Conservation (phyloP, 2,797 vertebrate species). For the Telmatherina bonti region DNA sequence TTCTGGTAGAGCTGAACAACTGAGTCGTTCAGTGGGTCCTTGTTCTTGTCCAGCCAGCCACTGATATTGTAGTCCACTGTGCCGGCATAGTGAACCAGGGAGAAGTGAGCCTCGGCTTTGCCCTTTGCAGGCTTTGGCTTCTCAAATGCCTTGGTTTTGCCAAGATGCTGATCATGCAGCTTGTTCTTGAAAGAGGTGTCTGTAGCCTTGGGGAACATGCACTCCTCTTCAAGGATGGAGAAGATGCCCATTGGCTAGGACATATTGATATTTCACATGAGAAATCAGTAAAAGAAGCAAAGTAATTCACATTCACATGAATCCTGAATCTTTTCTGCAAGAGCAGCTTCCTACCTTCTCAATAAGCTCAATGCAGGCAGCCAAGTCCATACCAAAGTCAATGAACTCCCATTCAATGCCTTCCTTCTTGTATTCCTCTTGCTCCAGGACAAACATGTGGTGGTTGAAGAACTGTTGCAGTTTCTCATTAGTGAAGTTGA, state of each 20-base stretch:
- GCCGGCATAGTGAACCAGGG: conserved; percentile 88
- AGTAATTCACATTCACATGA: too few relatives aligned
- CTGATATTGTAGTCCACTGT: conserved; percentile 88
- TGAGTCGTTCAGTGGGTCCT: conserved; percentile 89
- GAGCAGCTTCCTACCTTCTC: conserved; percentile 85
- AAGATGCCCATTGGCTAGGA: too few relatives aligned
- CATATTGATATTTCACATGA: too few relatives aligned
- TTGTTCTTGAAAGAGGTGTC: too few relatives aligned
- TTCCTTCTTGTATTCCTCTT: conserved; percentile 86
- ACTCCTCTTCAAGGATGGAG: too few relatives aligned
- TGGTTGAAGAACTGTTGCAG: conserved; percentile 86
- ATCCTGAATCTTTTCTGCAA: too few relatives aligned
- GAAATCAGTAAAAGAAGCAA: too few relatives aligned
- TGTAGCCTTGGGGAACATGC: conserved; percentile 90
- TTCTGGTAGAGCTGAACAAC: conserved; percentile 89
- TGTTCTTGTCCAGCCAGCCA: conserved; percentile 91
- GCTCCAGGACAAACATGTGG: conserved; percentile 85
- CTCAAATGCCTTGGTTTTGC: too few relatives aligned
- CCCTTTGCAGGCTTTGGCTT: conserved; percentile 85
- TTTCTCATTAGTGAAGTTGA: conserved; percentile 87
- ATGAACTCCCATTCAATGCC: conserved; percentile 81
- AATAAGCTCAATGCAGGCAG: conserved; percentile 89
- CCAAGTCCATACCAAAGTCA: conserved; percentile 85
- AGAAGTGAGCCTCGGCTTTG: conserved; percentile 88
- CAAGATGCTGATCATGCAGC: too few relatives aligned